Base-by-base conservation (phyloP, 2,797 vertebrate species). In the Anguilla megastoma region DNA sequence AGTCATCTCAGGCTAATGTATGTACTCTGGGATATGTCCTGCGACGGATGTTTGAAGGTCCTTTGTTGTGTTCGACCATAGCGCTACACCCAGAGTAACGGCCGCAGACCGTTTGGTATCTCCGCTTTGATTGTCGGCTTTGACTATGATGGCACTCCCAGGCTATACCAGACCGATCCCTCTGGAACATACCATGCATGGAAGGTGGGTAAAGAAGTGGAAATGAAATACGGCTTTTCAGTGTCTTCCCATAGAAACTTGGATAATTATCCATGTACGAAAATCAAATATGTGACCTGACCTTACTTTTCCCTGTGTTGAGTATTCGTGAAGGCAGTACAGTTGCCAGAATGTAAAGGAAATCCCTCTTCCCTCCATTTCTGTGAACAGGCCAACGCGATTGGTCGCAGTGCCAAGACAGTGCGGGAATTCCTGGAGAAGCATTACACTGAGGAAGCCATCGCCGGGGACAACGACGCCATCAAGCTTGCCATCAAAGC, bases 181-280 rank as follows among this genome's bases (percentile, higher is more conserved):
- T 97, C 97, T 30, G 96, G 97, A 92, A 97, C 96, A n/a, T 97
- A 98, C 66, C 96, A 96, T 24, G 96, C 97, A 88, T 97, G 97
- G 97, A 98, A 98, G 95, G 96, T 97, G 71, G 27, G 71, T 36
- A 14, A 74, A 33, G 1, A 14, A 74, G 10, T 52, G 50, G 1
- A 52, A 52, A 52, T 8, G 33, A 74, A 33, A 69, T 27, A 6
- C 8, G 9, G 63, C 63, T 0, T 66, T 27, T 27, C 8, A 10
- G n/a, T 71, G 60, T 30, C 30, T 33, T 12, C 30, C 9, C 0
- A 71, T 71, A 14, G 9, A 71, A 6, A n/a, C 63, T 27, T 6
- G 63, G 63, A 76, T 33, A 33, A 76, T 76, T 76, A 76, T 69
- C 63, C 63, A 69, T 2, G 1, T n/a, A 69, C 5, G 24, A 6